Conservation (phyloP, 2,888 invertebrate genomes). For the Aelia acuminata region DNA sequence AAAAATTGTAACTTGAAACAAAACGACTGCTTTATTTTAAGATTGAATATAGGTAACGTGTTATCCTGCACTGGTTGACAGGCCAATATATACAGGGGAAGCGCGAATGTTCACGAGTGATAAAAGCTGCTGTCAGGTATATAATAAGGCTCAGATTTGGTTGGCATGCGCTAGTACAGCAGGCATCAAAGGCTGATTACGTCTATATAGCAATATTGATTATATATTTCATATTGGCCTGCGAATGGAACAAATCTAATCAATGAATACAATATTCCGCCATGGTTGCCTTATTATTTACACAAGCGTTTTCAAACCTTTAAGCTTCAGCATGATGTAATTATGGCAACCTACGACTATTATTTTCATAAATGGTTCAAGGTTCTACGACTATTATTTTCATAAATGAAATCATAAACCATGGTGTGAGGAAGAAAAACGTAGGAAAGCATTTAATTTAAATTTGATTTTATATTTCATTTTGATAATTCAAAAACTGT, state of each 20-base stretch:
- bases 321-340: too few relatives aligned
- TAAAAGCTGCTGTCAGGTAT: slow-evolving; percentile 7
- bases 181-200: neutral
- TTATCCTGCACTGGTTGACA: neutral
- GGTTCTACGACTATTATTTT: too few relatives aligned
- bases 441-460: too few relatives aligned
- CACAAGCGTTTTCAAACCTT: too few relatives aligned
- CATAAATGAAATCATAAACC: too few relatives aligned
- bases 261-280: neutral
- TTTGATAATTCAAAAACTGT: too few relatives aligned
- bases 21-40: neutral
- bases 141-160: neutral
- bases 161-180: neutral
- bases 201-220: neutral
- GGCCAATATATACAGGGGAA: neutral
- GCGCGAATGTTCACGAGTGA: neutral
- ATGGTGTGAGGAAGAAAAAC: too few relatives aligned
- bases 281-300: too few relatives aligned
- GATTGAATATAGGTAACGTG: neutral
- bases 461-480: too few relatives aligned
- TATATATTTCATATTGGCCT: neutral
- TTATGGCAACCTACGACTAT: too few relatives aligned
- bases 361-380: too few relatives aligned
- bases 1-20: neutral
- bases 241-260: neutral